Conservation (phyloP, 2,888 invertebrate genomes). For the Sphaeridia pumilis region DNA sequence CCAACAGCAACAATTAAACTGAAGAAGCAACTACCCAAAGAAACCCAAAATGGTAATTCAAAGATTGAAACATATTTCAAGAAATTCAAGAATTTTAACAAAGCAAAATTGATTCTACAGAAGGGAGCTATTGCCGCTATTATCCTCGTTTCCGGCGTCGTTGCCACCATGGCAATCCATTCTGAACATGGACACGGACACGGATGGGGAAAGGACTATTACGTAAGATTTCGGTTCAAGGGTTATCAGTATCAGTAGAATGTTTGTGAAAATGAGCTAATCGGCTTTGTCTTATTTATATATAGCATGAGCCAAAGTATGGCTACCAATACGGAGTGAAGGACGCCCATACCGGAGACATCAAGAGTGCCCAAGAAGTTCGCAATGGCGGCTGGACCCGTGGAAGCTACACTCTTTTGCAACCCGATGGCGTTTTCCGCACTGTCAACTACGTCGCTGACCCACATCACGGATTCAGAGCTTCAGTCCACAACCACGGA, state of each 20-base stretch:
- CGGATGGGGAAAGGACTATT: no score
- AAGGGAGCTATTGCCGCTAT: not conserved
- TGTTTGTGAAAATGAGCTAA: no score
- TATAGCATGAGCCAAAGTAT: no score
- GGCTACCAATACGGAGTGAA: slow-evolving; percentile 6
- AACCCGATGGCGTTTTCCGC: slow-evolving; percentile 10
- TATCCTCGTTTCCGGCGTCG: not conserved
- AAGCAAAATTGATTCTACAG: not conserved
- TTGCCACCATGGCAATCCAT: not conserved
- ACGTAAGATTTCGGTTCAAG: no score
- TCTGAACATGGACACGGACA: not conserved
- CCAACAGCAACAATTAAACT: not conserved
- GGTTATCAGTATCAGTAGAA: no score
- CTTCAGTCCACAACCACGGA: slow-evolving; percentile 13
- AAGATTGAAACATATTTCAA: not conserved
- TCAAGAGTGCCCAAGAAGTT: slow-evolving; percentile 5
- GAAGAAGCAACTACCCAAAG: not conserved
- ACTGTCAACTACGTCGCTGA: slow-evolving; percentile 10
- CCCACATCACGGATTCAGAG: slow-evolving; percentile 12
- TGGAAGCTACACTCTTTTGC: slow-evolving; percentile 4
- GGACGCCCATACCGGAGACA: slow-evolving; percentile 7
- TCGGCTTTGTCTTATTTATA: no score
- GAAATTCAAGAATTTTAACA: not conserved
- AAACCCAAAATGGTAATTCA: not conserved
- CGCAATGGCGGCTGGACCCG: not conserved